phyloP scores from a whole-genome alignment of 2,113 vertebrate genomes.

The Amblyopsis rosae region DNA sequence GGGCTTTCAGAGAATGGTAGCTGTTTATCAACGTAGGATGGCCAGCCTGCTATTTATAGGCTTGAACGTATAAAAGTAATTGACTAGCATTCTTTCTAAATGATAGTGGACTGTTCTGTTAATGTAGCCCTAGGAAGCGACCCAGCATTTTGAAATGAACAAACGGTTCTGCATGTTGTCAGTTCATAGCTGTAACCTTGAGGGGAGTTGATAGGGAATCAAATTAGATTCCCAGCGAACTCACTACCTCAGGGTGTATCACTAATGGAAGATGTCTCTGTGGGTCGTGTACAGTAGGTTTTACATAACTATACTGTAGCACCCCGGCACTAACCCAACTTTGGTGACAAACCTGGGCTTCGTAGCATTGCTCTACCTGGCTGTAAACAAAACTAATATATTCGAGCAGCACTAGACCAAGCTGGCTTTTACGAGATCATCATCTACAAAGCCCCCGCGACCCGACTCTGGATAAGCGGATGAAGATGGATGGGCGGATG shows the following conservation, averaged over 20 bases:
- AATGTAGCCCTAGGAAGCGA: neutral
- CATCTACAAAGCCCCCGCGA: conserved; percentile 51
- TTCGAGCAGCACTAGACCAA: neutral
- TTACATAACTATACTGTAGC: no score
- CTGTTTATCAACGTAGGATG: neutral
- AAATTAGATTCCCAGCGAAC: no score
- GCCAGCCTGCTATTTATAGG: conserved; percentile 24
- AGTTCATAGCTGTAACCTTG: no score
- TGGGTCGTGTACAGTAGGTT: no score
- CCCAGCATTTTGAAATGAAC: neutral
- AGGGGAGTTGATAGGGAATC: no score
- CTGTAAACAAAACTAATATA: conserved; percentile 1
- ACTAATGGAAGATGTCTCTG: no score
- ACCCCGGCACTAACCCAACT: neutral
- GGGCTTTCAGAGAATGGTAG: conserved; percentile 33
- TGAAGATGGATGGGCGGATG: no score
- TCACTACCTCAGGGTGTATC: no score
- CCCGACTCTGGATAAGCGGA: no score
- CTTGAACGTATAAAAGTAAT: conserved; percentile 32
- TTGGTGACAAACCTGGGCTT: neutral
- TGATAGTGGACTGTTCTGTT: conserved; percentile 24
- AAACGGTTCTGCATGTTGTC: neutral
- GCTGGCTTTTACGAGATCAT: conserved; percentile 17
- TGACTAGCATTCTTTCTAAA: conserved; percentile 21
- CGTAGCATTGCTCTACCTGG: conserved; percentile 5